A percentile compares a stretch with the other conserved stretches of the same genome.
Conservation (phyloP, 2,888 invertebrate genomes). For the Priocnemis perturbator region DNA sequence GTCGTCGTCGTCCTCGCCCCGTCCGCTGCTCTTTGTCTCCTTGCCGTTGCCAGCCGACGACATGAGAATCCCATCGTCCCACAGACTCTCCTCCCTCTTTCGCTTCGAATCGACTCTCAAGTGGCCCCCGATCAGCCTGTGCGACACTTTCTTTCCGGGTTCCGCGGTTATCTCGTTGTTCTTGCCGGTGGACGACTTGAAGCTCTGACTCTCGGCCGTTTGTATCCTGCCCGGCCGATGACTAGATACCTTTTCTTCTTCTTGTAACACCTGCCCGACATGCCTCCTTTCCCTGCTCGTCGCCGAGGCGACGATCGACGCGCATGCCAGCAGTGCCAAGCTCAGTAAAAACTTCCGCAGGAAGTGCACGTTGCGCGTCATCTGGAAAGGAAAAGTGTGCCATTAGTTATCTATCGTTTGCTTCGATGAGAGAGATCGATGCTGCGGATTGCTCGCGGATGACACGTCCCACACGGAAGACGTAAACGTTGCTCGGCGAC, state of each 20-base stretch:
- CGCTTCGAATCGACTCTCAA: slow-evolving; percentile 70
- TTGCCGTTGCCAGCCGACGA: slow-evolving; percentile 84
- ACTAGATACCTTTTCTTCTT: slow-evolving; percentile 50
- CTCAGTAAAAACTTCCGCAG: slow-evolving; percentile 35
- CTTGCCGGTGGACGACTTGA: slow-evolving; percentile 45
- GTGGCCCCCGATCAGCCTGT: slow-evolving; percentile 83
- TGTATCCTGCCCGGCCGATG: slow-evolving; percentile 37
- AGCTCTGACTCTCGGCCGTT: slow-evolving; percentile 10
- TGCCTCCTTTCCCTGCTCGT: slow-evolving; percentile 46
- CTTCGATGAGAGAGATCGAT: no score
- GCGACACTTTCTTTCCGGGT: slow-evolving; percentile 52
- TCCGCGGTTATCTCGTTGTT: slow-evolving; percentile 54
- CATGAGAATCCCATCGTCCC: slow-evolving; percentile 80
- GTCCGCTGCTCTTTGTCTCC: slow-evolving; percentile 73
- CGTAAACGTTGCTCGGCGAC: no score
- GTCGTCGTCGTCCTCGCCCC: slow-evolving; percentile 81
- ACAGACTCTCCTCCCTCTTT: slow-evolving; percentile 56
- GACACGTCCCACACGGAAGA: no score
- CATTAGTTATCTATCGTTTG: background rate
- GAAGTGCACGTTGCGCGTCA: background rate
- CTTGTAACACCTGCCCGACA: slow-evolving; percentile 26
- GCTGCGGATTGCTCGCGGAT: no score
- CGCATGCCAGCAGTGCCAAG: slow-evolving; percentile 43
- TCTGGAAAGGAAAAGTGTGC: background rate
- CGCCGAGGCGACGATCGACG: slow-evolving; percentile 37